Conservation (phyloP, 2,113 vertebrate species). For the Phalacrocorax brasilianus region DNA sequence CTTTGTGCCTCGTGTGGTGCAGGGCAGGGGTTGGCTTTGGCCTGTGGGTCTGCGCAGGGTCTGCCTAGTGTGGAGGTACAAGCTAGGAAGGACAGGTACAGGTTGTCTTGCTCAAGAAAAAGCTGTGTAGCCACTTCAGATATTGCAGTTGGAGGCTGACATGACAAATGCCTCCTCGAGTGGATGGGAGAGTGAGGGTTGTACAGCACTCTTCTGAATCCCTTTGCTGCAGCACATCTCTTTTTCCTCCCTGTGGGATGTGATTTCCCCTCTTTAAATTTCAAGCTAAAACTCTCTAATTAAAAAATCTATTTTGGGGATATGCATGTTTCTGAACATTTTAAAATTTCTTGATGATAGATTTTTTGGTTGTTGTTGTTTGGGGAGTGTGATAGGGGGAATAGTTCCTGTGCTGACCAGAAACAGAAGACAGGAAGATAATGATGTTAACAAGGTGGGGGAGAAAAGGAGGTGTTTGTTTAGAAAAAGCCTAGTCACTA, state of each 20-base stretch:
- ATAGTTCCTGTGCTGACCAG: slow-evolving; percentile 20
- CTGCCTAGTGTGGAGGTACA: background rate
- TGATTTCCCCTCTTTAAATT: background rate
- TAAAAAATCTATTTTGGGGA: background rate
- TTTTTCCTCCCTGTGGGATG: background rate
- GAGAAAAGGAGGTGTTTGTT: slow-evolving; percentile 64
- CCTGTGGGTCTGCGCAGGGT: background rate
- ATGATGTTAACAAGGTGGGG: slow-evolving; percentile 50
- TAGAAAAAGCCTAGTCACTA: slow-evolving; percentile 47
- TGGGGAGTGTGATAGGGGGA: background rate
- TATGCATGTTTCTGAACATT: background rate
- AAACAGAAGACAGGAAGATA: slow-evolving; percentile 47
- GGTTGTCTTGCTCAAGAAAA: background rate
- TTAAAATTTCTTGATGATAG: background rate
- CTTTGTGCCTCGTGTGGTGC: background rate
- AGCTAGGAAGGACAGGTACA: background rate
- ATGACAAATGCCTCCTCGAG: background rate
- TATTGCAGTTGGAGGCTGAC: background rate
- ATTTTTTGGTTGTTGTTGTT: background rate
- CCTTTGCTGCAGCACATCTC: background rate
- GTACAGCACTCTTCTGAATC: background rate
- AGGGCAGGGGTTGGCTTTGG: background rate
- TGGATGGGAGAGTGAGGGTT: background rate
- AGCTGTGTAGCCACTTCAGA: background rate
- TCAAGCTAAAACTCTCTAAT: background rate